Evolutionary conservation across 1,140 invertebrate species (phyloP).

Genomic region (Archivesica marissinica): DNA sequence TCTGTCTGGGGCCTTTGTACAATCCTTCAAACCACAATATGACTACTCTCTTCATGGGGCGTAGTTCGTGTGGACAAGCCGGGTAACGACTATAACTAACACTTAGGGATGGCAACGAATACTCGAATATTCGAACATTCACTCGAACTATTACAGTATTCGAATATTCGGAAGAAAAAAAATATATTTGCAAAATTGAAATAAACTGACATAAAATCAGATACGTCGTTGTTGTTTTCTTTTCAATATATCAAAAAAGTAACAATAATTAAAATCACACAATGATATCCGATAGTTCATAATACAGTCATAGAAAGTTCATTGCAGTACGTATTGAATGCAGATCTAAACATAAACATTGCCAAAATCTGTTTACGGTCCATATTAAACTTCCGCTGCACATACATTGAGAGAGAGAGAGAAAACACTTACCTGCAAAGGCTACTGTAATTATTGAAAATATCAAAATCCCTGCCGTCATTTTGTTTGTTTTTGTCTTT

Average conservation of each 20-base stretch:
- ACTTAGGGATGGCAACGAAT: background rate
- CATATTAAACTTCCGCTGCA: background rate
- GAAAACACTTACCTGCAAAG: background rate
- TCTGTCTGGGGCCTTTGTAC: too few species aligned
- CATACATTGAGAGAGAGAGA: background rate
- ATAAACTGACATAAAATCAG: too few species aligned
- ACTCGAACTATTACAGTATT: too few species aligned
- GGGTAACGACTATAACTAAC: too few species aligned
- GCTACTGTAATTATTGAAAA: background rate
- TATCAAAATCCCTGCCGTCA: conserved; percentile 6
- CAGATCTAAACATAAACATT: background rate
- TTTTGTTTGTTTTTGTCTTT: background rate
- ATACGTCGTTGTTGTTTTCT: too few species aligned
- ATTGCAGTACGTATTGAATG: background rate
- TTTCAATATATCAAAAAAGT: background rate
- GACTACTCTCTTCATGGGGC: too few species aligned
- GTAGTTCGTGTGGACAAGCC: too few species aligned
- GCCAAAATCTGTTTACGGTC: background rate
- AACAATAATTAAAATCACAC: background rate
- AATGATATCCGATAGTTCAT: background rate
- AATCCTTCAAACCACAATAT: too few species aligned
- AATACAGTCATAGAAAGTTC: background rate
- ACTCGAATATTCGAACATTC: too few species aligned
- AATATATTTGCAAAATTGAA: too few species aligned
- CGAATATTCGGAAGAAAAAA: too few species aligned